A percentile compares a stretch with the other conserved stretches of the same genome.
Evolutionary conservation across 2,888 invertebrate genomes (phyloP).

Genomic region (Hipparchia semele): DNA sequence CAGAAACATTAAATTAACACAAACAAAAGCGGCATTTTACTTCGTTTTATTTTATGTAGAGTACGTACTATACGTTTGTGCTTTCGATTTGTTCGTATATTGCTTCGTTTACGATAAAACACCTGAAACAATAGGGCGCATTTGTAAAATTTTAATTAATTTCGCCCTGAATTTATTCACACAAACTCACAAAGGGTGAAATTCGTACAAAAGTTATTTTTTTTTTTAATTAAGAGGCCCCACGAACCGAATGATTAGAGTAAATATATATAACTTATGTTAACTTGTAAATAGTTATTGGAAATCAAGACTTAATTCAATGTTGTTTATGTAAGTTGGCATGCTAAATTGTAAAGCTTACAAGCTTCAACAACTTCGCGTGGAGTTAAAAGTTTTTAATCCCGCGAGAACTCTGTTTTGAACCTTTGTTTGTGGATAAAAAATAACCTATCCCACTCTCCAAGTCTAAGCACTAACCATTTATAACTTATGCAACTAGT

Average conservation of each 20-base stretch:
- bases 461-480: too few relatives aligned
- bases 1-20: too few relatives aligned
- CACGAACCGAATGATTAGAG: conserved; percentile 16
- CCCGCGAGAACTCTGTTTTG: too few relatives aligned
- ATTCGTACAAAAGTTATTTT: conserved; percentile 22
- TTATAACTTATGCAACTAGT: too few relatives aligned
- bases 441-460: too few relatives aligned
- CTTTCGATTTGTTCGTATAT: conserved; percentile 3
- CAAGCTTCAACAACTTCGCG: too few relatives aligned
- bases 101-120: background rate
- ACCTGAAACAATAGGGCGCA: conserved; percentile 15
- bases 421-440: too few relatives aligned
- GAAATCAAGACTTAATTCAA: background rate
- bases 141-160: conserved; percentile 23
- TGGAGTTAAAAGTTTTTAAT: too few relatives aligned
- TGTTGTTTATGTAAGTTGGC: background rate
- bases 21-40: too few relatives aligned
- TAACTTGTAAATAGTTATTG: background rate
- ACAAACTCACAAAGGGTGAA: conserved; percentile 18
- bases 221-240: conserved; percentile 29
- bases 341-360: too few relatives aligned
- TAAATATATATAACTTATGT: conserved; percentile 16
- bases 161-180: conserved; percentile 11
- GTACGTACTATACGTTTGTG: background rate
- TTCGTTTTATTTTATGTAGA: too few relatives aligned